Percentiles rank a stretch among this genome's conserved stretches.
Conservation (phyloP, 2,888 invertebrate species). For the Mimachlamys varia region DNA sequence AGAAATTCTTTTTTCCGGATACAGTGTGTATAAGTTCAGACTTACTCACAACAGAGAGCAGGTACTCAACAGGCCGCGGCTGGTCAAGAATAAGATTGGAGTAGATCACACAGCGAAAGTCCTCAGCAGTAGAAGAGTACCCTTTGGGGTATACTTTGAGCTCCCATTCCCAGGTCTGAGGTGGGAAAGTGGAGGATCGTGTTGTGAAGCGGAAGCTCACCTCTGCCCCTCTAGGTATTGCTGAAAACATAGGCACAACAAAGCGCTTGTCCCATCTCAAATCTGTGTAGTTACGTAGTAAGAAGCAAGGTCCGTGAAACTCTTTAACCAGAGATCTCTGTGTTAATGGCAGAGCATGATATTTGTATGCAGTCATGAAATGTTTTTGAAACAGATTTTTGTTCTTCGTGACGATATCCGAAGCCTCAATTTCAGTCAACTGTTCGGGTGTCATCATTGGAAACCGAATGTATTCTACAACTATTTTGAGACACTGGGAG, state of each 20-base stretch:
- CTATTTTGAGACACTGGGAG: conserved; percentile 84
- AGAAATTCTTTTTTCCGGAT: conserved; percentile 81
- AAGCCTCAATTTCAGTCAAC: conserved; percentile 91
- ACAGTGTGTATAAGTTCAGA: conserved; percentile 79
- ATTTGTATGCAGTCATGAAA: conserved; percentile 81
- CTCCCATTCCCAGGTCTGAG: conserved; percentile 82
- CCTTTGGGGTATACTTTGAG: conserved; percentile 80
- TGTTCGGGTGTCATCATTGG: conserved; percentile 98
- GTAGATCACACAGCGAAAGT: conserved; percentile 76
- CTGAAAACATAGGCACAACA: conserved; percentile 71
- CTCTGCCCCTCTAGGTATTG: conserved; percentile 74
- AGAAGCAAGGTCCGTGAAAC: conserved; percentile 78
- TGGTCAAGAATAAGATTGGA: conserved; percentile 80
- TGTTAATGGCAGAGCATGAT: conserved; percentile 80
- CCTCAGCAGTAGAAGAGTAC: conserved; percentile 73
- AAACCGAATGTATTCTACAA: conserved; percentile 92
- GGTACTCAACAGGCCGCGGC: conserved; percentile 79
- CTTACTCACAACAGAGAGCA: conserved; percentile 79
- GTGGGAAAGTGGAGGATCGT: conserved; percentile 80
- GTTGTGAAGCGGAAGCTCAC: conserved; percentile 80
- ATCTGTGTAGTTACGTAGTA: conserved; percentile 81
- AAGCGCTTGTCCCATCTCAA: conserved; percentile 82
- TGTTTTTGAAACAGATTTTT: conserved; percentile 79
- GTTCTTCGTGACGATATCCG: conserved; percentile 88
- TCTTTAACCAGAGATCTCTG: conserved; percentile 75